Evolutionary conservation across 2,797 vertebrate genomes (phyloP), one percentile per base, ranked within the genome.

Genomic region (Hyperoplus lanceolatus): DNA sequence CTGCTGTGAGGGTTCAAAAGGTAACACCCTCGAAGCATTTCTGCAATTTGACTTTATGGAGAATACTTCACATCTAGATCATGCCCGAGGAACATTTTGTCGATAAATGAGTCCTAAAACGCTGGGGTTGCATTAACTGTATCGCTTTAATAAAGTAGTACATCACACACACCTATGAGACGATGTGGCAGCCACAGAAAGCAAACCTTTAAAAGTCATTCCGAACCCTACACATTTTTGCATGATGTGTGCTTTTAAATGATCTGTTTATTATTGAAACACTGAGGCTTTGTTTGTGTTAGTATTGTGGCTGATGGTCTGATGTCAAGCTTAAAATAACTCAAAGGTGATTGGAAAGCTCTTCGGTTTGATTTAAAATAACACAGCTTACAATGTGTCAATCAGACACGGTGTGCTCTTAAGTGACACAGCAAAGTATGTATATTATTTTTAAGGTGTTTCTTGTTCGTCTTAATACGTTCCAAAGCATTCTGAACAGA

Each of bases 401-500:
- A 55, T 48, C 15, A 39, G 9, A 56, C 6, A 14, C 4, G 5
- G 21, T 71, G 16, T 16, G n/a, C 7, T 73, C 43, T 42, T 45
- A 45, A 38, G 10, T 49, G n/a, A 21, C 16, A 58, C 8, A 67
- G 42, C 13, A 13, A 38, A 5, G 54, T 54, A 59, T 15, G 21
- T 1, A 29, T 29, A 29, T 29, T 0, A 29, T 29, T 29, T 21
- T 29, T 29, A 29, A 29, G 29, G 29, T 29, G 29, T 29, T 75
- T 48, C 6, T 68, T 75, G n/a, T 50, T 38, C 7, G 53, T 51
- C 13, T 54, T 51, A 60, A 39, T 50, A 61, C 7, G 12, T 38
- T 16, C 41, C 36, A 12, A 6, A 50, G 46, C 38, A 50, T 77
- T 39, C 60, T 66, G n/a, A 67, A 45, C 15, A 78, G 45, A 74